Percentiles rank a stretch among this genome's conserved stretches.
Conservation (phyloP, 2,113 vertebrate genomes). For the Alouatta palliata region DNA sequence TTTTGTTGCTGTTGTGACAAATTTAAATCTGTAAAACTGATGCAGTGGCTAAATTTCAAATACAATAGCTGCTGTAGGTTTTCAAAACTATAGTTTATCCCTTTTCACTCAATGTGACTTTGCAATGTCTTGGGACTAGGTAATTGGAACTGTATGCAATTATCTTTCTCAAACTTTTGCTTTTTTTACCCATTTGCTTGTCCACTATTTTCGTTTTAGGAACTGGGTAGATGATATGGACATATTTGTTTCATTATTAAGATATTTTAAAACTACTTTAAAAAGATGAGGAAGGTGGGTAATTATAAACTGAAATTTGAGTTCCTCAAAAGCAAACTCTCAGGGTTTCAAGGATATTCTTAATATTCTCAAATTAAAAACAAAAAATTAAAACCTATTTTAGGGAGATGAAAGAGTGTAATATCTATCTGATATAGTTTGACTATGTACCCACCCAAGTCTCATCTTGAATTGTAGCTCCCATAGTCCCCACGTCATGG, state of each 20-base stretch:
- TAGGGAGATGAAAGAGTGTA: background rate
- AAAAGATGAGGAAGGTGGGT: background rate
- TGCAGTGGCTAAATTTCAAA: background rate
- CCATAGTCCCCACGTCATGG: too few species aligned
- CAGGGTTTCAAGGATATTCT: background rate
- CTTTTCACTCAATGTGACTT: background rate
- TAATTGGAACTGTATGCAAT: background rate
- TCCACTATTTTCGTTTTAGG: background rate
- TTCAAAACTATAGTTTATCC: background rate
- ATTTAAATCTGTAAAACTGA: slow-evolving; percentile 18
- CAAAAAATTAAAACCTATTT: slow-evolving; percentile 25
- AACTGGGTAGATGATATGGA: background rate
- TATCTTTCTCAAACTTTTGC: background rate
- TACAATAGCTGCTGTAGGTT: background rate
- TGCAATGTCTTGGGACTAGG: background rate
- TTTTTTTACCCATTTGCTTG: background rate
- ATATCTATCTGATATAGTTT: background rate
- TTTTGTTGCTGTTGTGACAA: background rate
- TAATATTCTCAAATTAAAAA: background rate
- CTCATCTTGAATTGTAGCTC: too few species aligned
- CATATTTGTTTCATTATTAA: background rate
- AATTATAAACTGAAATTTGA: background rate
- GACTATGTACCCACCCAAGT: too few species aligned
- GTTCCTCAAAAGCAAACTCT: background rate
- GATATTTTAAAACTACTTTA: background rate